phyloP scores from a whole-genome alignment of 2,888 invertebrate species.

The Chorisops tibialis region DNA sequence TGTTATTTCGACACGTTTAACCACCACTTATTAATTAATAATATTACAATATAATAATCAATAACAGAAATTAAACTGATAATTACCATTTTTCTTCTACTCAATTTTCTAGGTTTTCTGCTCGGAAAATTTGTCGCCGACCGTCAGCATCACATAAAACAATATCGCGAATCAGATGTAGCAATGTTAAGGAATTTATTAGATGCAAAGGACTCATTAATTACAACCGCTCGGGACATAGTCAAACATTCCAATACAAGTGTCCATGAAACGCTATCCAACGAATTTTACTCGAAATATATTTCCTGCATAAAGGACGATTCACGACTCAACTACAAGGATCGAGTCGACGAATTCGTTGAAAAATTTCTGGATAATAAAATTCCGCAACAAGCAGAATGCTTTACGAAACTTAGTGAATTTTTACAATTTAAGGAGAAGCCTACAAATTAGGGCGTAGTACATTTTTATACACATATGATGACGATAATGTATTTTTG shows the following conservation, averaged over 20 bases:
- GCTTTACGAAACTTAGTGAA: slow-evolving; percentile 10
- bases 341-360: slow-evolving; percentile 15
- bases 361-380: slow-evolving; percentile 1
- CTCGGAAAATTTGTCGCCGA: slow-evolving; percentile 51
- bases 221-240: neutral
- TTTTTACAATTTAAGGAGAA: neutral
- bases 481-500: no score
- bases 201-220: neutral
- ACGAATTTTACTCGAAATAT: slow-evolving; percentile 9
- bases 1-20: no score
- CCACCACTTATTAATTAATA: no score
- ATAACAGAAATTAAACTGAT: no score
- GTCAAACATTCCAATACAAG: slow-evolving; percentile 12
- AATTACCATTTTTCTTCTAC: slow-evolving; percentile 8
- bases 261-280: neutral
- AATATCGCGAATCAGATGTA: slow-evolving; percentile 40
- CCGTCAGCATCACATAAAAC: slow-evolving; percentile 44
- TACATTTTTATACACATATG: no score
- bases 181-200: slow-evolving; percentile 9
- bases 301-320: slow-evolving; percentile 19
- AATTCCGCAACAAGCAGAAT: slow-evolving; percentile 21
- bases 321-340: neutral
- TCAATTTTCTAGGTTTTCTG: slow-evolving; percentile 44
- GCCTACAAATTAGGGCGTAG: no score
- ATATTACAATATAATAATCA: no score